Base-by-base conservation (phyloP, 2,113 vertebrate genomes). In the Arvicanthis niloticus region DNA sequence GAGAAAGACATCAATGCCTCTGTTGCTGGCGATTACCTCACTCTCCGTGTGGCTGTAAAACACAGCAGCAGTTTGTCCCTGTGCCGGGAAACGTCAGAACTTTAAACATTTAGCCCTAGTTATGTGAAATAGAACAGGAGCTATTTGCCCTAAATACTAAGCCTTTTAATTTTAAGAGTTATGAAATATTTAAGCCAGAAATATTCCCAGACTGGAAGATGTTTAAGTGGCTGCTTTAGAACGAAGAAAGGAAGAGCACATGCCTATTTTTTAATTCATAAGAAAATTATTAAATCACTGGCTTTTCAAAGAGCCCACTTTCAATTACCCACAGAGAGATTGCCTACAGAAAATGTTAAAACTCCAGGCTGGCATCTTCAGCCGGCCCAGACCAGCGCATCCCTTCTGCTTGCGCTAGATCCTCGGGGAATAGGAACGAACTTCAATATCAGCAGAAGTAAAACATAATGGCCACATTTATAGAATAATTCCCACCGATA, bases 211-310 rank as follows among this genome's bases (percentile, higher is more conserved):
- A 76, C 68, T 76, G 72, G 26, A 82, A 75, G 53, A 70, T 78
- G 56, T 93, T 91, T 95, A 97, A 97, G 97, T 94, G 94, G 65
- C 89, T 93, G 48, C 90, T 95, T 91, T 86, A 90, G 94, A 88
- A 85, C 89, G 88, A 97, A 93, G 68, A 96, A 98, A 95, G 76
- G 93, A 91, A 97, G 76, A 88, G 21, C 67, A 34, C 56, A 21
- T 68, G 68, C 68, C 93, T 94, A 76, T 95, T 97, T 97, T 95
- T 96, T 97, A 97, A 98, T 96, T 98, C 96, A 97, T 93, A 97
- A 80, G 88, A 91, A 97, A 97, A 96, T 93, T 96, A 97, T 96
- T 97, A 97, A 96, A 95, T 96, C 92, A 89, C 80, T 68, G 91
- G 67, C 76, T 91, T 98, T 97, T 97, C 93, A 95, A 96, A 96